Percentiles rank a stretch among this genome's conserved stretches.
Evolutionary conservation across 2,888 invertebrate species (phyloP).

Genomic region (Unio pictorum): DNA sequence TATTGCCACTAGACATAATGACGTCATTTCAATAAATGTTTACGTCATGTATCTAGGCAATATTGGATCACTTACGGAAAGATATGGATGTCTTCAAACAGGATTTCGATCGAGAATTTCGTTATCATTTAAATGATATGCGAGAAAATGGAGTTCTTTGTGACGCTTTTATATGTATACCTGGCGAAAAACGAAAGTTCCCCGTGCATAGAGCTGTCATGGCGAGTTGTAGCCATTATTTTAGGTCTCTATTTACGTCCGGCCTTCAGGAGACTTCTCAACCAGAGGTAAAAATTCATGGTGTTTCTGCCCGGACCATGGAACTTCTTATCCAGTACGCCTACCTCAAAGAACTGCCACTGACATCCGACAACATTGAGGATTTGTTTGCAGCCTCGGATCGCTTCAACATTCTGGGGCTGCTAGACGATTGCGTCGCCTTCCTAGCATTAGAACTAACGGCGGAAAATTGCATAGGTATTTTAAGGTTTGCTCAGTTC

Average conservation of each 20-base stretch:
- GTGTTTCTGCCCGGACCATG: constrained; percentile 43
- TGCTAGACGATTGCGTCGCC: constrained; percentile 85
- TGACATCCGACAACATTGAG: constrained; percentile 81
- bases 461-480: constrained; percentile 86
- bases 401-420: constrained; percentile 83
- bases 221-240: constrained; percentile 88
- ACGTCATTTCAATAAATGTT: too few species aligned
- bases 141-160: constrained; percentile 75
- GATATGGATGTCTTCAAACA: too few species aligned
- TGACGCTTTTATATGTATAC: constrained; percentile 81
- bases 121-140: constrained; percentile 58
- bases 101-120: constrained; percentile 18
- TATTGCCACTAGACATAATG: too few species aligned
- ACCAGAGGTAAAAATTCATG: constrained; percentile 44
- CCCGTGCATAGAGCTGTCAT: constrained; percentile 80
- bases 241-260: constrained; percentile 89
- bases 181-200: constrained; percentile 84
- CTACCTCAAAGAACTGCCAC: constrained; percentile 80
- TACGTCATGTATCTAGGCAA: too few species aligned
- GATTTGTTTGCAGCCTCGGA: constrained; percentile 81
- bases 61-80: too few species aligned
- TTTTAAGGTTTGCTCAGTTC: constrained; percentile 86
- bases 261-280: constrained; percentile 75
- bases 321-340: constrained; percentile 75
- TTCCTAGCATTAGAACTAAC: constrained; percentile 81